Conservation (phyloP, 1,140 invertebrate genomes). For the Orussus abietinus region DNA sequence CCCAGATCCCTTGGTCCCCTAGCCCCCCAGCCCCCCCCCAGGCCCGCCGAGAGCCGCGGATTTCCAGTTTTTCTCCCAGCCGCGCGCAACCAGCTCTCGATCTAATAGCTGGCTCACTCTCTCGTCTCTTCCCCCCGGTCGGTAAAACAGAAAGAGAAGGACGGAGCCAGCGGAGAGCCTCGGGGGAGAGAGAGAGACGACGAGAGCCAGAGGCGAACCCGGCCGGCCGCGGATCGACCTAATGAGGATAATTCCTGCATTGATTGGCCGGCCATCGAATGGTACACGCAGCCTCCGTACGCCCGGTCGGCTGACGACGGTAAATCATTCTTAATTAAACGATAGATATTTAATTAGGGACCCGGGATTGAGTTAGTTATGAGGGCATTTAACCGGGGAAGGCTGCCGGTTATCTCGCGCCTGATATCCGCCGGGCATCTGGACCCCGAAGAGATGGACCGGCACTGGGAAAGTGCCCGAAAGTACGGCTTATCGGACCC, state of each 20-base stretch:
- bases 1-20: conserved; percentile 19
- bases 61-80: conserved; percentile 45
- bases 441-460: conserved; percentile 30
- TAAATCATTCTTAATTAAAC: conserved; percentile 52
- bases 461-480: too few relatives aligned
- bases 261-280: conserved; percentile 39
- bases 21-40: conserved; percentile 22
- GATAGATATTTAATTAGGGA: conserved; percentile 49
- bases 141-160: neutral
- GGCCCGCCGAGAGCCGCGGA: conserved; percentile 35
- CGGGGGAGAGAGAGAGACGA: conserved; percentile 1
- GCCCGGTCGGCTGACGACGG: conserved; percentile 26
- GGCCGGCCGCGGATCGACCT: conserved; percentile 34
- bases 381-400: conserved; percentile 34
- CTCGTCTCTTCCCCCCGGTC: neutral
- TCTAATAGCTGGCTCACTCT: conserved; percentile 37
- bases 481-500: too few relatives aligned
- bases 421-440: conserved; percentile 26
- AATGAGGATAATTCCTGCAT: conserved; percentile 53
- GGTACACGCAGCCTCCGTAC: conserved; percentile 20
- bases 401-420: conserved; percentile 2
- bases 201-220: conserved; percentile 16
- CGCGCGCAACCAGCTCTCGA: conserved; percentile 36
- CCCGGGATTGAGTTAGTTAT: conserved; percentile 43
- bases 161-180: neutral